Evolutionary conservation across 2,797 vertebrate species (phyloP), one percentile per base, ranked within the genome.

Genomic region (Periparus ater): DNA sequence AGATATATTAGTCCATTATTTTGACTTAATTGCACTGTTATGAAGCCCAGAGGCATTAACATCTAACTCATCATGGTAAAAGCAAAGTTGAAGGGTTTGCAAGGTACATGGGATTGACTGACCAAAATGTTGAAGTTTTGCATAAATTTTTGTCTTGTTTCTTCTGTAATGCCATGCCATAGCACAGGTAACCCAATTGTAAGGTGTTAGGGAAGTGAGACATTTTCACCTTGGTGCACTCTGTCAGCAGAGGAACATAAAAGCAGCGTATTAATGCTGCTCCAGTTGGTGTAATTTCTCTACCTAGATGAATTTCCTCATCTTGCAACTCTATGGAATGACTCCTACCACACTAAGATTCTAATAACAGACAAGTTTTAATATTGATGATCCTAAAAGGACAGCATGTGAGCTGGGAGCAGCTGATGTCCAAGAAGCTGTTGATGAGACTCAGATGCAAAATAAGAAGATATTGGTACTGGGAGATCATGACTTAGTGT

Each of bases 191-290:
- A 93, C 42, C 30, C 71, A 42, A 14, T 68, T 20, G 38, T 87
- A 86, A 92, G 58, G n/a, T 82, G 38, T 89, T 67, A 79, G 47
- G 47, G 25, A 36, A 48, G 6, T 32, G 51, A 95, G 47, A 22
- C 16, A 67, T 94, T 96, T 97, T 94, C 80, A 73, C 36, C 29
- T 94, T 11, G 1, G 34, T 78, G n/a, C 27, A 63, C 8, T 65
- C 86, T 94, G 62, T 88, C 94, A 96, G 30, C 21, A 91, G 85
- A 95, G 66, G 45, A 95, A 94, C 79, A 90, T 91, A 72, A 91
- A 96, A 94, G 23, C 81, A 65, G 32, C 11, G 30, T 85, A 67
- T 42, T 89, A 77, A 83, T 91, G 36, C 25, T 95, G 48, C 18
- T 63, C 26, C 74, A 34, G 16, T 88, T 92, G 93, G 53, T 75